Evolutionary conservation across 1,140 invertebrate genomes (phyloP), one percentile per base, ranked within the genome.

Genomic region (Drosophila willistoni): DNA sequence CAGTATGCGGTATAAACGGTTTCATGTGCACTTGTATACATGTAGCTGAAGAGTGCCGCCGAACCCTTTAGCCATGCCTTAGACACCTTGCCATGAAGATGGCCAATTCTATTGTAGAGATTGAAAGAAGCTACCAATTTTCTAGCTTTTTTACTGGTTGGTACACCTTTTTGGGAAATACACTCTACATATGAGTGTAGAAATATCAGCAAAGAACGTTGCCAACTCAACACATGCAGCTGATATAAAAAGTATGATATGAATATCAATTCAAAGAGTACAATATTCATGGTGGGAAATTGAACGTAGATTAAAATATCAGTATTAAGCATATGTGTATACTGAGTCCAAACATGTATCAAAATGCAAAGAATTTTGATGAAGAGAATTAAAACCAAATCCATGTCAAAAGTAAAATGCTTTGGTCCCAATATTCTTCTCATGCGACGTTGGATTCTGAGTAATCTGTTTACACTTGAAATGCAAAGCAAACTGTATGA

Each of bases 1-100:
- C 69, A 73, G 42, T 72, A 73, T 1, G 64, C 22, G 1, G 36
- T 65, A n/a, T 39, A 66, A 12, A 42, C 65, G 17, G 7, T 29
- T 34, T 65, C 68, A 6, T 74, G 72, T n/a, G 61, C 61, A 13
- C 55, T 41, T 2, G 47, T 72, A 19, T 73, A 72, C 7, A 73
- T 42, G 7, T 41, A 44, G 14, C 57, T 41, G n/a, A 64, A 73
- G 9, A 73, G 34, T 39, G 71, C 71, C 0, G 60, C 63, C 6
- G 71, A 73, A 12, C 41, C 39, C 4, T 7, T 73, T 0, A 73
- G 25, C 71, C 71, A 73, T 3, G 41, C 22, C 19, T 17, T 39
- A 13, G 68, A 25, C 13, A 71, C 68, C 12, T 12, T 39, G 1
- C 55, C 33, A 12, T 73, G 71, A 0, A 71, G 42, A 1, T 29